These are phyloP conservation scores for Cheilosia scutellata DNA, from an alignment of 2,888 invertebrate species.

Conservation along the genomic window DNA sequence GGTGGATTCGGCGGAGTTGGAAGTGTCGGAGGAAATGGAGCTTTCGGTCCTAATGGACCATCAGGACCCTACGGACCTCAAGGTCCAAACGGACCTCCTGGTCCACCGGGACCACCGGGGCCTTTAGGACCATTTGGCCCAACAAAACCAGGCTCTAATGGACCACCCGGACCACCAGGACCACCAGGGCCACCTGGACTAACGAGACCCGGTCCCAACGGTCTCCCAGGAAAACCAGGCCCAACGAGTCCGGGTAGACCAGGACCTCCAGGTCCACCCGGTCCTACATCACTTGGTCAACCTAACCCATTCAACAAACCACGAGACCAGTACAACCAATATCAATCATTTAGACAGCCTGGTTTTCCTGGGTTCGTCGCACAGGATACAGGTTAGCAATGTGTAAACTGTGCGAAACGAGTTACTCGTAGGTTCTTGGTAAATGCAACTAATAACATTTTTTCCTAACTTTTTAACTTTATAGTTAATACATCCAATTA, in stretches of 20 bases:
- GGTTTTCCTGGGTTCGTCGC: conserved; percentile 82
- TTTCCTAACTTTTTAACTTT: conserved; percentile 67
- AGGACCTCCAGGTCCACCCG: conserved; percentile 68
- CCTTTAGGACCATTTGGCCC: conserved; percentile 68
- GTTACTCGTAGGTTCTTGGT: conserved; percentile 72
- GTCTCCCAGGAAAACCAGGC: conserved; percentile 81
- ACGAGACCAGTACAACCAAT: conserved; percentile 78
- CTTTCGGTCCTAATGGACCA: conserved; percentile 74
- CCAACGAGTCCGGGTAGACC: conserved; percentile 46
- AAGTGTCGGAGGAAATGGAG: no score
- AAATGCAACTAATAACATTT: conserved; percentile 75
- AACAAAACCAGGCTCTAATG: conserved; percentile 78
- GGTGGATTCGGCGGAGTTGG: conserved; percentile 27
- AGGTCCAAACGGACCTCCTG: conserved; percentile 78
- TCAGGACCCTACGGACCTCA: conserved; percentile 78
- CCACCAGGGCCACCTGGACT: conserved; percentile 81
- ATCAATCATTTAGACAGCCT: conserved; percentile 63
- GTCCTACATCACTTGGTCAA: conserved; percentile 58
- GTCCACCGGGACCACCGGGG: conserved; percentile 78
- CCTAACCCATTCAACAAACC: conserved; percentile 77
- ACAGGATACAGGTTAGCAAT: conserved; percentile 82
- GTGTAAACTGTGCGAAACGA: conserved; percentile 71
- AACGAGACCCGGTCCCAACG: conserved; percentile 78
- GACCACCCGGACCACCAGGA: conserved; percentile 82
- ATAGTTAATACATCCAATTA: conserved; percentile 55